These are phyloP conservation scores for Leucopternis melanops DNA, from an alignment of 2,113 vertebrate genomes.

Conservation along the genomic window DNA sequence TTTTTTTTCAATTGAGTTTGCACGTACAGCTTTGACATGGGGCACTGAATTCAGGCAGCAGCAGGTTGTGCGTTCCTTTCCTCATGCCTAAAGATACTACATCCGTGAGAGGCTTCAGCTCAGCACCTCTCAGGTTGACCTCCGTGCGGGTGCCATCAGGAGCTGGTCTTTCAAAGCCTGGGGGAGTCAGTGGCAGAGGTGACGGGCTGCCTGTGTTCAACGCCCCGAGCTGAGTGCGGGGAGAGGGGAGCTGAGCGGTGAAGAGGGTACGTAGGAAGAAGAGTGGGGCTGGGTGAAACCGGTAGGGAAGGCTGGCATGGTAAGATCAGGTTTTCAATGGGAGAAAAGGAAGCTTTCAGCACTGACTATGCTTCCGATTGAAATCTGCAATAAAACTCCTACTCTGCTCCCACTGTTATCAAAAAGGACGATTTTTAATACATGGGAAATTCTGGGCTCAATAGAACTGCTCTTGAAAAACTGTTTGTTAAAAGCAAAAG, in stretches of 20 bases:
- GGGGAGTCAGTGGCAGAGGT: background rate
- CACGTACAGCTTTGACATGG: background rate
- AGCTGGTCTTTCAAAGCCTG: background rate
- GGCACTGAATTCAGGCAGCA: background rate
- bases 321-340: background rate
- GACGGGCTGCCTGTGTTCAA: fast-evolving
- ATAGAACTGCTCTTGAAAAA: background rate
- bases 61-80: background rate
- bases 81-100: background rate
- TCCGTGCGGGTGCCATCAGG: background rate
- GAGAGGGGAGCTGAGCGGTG: background rate
- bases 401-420: background rate
- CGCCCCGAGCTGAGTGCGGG: fast-evolving
- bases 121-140: background rate
- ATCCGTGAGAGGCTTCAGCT: background rate
- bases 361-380: background rate
- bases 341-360: background rate
- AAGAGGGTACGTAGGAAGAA: background rate
- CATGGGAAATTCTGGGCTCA: background rate
- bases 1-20: background rate
- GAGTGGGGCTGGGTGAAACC: background rate
- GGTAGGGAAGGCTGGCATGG: background rate
- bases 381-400: background rate
- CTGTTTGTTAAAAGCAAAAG: background rate
- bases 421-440: background rate